Evolutionary conservation across 2,797 vertebrate species (phyloP).

Genomic region (Oryzias sinensis): DNA sequence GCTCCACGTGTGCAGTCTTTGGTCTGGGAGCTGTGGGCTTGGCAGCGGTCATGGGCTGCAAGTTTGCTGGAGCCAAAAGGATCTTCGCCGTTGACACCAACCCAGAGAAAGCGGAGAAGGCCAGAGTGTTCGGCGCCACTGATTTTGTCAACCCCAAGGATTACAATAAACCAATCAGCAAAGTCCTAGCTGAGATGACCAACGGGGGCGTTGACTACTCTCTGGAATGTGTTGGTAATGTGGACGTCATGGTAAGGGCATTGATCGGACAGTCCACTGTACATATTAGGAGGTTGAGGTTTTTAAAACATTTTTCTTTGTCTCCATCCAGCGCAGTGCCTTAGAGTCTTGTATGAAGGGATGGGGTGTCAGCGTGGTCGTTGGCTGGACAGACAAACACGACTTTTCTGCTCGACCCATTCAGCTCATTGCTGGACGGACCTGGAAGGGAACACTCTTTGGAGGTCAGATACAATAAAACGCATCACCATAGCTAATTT

Average conservation of each 20-base stretch:
- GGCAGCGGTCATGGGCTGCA: slow-evolving; percentile 93
- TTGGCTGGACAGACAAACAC: slow-evolving; percentile 85
- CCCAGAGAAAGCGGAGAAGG: slow-evolving; percentile 86
- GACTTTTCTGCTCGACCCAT: slow-evolving; percentile 84
- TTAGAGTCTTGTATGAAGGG: slow-evolving; percentile 87
- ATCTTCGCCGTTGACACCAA: slow-evolving; percentile 92
- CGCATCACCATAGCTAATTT: background rate
- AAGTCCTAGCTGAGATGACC: slow-evolving; percentile 88
- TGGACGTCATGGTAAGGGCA: slow-evolving; percentile 84
- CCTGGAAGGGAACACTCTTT: slow-evolving; percentile 90
- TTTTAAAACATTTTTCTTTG: background rate
- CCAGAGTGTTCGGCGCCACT: slow-evolving; percentile 88
- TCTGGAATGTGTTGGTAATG: slow-evolving; percentile 91
- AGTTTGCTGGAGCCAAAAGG: slow-evolving; percentile 85
- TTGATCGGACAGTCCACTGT: no score
- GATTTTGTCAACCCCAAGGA: slow-evolving; percentile 91
- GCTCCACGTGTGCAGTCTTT: slow-evolving; percentile 76
- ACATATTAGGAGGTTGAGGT: no score
- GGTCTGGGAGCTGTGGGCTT: slow-evolving; percentile 92
- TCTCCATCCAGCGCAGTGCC: slow-evolving; percentile 79
- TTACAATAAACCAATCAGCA: slow-evolving; percentile 83
- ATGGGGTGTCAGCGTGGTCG: slow-evolving; percentile 90
- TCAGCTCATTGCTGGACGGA: slow-evolving; percentile 87
- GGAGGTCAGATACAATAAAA: slow-evolving; percentile 80
- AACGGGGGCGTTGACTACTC: slow-evolving; percentile 91